phyloP scores from a whole-genome alignment of 2,113 vertebrate species.

The Oceanodroma tethys region DNA sequence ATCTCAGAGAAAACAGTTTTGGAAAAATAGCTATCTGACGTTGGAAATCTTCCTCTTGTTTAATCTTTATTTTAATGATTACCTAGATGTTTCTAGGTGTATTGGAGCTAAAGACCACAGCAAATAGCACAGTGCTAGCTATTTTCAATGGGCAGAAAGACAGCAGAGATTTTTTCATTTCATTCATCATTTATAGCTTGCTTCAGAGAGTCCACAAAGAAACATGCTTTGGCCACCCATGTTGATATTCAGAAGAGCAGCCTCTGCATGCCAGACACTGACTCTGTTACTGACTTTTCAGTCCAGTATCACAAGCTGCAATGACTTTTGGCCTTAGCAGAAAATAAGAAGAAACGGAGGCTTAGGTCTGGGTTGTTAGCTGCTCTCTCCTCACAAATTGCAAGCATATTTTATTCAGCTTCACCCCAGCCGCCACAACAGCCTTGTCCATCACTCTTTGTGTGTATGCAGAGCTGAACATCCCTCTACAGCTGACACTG shows the following conservation, averaged over 20 bases:
- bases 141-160: neutral
- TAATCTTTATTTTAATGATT: neutral
- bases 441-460: neutral
- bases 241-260: neutral
- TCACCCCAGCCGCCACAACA: neutral
- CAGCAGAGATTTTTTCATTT: neutral
- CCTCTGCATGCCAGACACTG: neutral
- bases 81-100: neutral
- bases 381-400: neutral
- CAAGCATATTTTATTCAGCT: neutral
- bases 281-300: neutral
- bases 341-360: neutral
- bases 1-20: neutral
- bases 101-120: neutral
- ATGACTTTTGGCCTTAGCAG: neutral
- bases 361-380: neutral
- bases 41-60: neutral
- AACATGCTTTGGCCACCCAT: accelerated
- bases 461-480: neutral
- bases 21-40: neutral
- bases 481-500: neutral
- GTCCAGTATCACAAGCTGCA: neutral
- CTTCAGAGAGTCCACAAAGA: neutral
- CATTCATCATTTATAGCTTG: neutral
- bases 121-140: neutral